Conservation (phyloP, 2,797 vertebrate species). For the Channa striata region DNA sequence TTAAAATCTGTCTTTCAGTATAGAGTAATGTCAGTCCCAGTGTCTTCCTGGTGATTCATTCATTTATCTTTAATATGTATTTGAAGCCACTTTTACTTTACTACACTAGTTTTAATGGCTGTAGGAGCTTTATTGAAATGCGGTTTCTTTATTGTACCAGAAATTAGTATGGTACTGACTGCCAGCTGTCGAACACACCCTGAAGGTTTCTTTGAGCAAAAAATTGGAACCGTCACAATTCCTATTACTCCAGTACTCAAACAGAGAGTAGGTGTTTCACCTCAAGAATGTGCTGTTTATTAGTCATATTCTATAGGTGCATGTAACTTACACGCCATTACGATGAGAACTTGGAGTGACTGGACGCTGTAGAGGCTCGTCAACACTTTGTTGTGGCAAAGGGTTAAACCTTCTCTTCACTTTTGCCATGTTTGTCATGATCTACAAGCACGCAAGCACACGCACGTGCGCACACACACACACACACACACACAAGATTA, state of each 20-base stretch:
- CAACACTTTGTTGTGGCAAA: conserved; percentile 72
- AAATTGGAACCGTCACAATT: neutral
- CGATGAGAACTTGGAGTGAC: conserved; percentile 90
- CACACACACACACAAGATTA: conserved; percentile 9
- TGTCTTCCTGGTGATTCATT: conserved; percentile 10
- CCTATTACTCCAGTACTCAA: neutral
- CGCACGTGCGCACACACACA: conserved; percentile 13
- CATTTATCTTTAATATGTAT: conserved; percentile 13
- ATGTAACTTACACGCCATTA: conserved; percentile 69
- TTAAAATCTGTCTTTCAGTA: conserved; percentile 11
- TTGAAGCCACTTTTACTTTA: conserved; percentile 16
- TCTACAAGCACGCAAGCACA: conserved; percentile 78
- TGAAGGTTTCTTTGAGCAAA: neutral
- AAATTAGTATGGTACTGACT: neutral
- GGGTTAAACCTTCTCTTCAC: conserved; percentile 81
- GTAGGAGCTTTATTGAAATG: neutral
- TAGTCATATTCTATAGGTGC: neutral
- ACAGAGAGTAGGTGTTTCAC: neutral
- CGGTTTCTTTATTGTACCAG: conserved; percentile 4
- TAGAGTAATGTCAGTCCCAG: neutral
- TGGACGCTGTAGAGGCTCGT: conserved; percentile 91
- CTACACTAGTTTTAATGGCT: conserved; percentile 30
- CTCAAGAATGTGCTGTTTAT: neutral
- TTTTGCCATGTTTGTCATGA: conserved; percentile 94
- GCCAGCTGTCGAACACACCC: neutral